Percentiles rank a stretch among this genome's conserved stretches.
Evolutionary conservation across 2,797 vertebrate species (phyloP).

Genomic region (Myotis findleyi): DNA sequence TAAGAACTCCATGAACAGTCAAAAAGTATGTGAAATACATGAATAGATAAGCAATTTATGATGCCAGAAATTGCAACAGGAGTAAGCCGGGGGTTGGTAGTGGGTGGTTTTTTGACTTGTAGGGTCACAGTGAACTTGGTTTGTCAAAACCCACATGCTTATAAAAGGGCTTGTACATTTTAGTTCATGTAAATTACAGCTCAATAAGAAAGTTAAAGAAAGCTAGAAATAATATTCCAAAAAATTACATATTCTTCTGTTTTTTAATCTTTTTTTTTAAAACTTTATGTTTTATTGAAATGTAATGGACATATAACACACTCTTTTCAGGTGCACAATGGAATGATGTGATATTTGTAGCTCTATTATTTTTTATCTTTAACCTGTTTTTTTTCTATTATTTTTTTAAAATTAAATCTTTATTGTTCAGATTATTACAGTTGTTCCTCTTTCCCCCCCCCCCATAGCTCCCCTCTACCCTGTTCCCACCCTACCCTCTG

Average conservation of each 20-base stretch:
- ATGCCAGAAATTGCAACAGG: not conserved
- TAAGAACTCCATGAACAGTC: not conserved
- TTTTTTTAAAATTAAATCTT: too few relatives aligned
- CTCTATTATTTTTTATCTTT: too few relatives aligned
- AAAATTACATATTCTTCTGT: not conserved
- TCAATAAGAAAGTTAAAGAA: not conserved
- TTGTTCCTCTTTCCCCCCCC: too few relatives aligned
- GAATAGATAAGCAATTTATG: constrained; percentile 14
- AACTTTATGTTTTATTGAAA: too few relatives aligned
- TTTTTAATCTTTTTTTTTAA: too few relatives aligned
- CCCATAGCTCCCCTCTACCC: too few relatives aligned
- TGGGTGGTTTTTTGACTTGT: constrained; percentile 11
- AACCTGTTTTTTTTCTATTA: too few relatives aligned
- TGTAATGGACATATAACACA: too few relatives aligned
- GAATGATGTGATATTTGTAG: too few relatives aligned
- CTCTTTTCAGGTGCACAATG: too few relatives aligned
- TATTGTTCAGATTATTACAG: too few relatives aligned
- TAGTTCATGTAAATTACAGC: constrained; percentile 12
- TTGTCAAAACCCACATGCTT: constrained; percentile 34
- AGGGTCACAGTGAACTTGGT: not conserved
- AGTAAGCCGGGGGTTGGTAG: not conserved
- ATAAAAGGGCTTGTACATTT: constrained; percentile 16
- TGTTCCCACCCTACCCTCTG: too few relatives aligned
- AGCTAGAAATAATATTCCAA: constrained; percentile 9
- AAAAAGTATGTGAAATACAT: not conserved